Conservation (phyloP, 2,113 vertebrate species). For the Orycteropus afer region DNA sequence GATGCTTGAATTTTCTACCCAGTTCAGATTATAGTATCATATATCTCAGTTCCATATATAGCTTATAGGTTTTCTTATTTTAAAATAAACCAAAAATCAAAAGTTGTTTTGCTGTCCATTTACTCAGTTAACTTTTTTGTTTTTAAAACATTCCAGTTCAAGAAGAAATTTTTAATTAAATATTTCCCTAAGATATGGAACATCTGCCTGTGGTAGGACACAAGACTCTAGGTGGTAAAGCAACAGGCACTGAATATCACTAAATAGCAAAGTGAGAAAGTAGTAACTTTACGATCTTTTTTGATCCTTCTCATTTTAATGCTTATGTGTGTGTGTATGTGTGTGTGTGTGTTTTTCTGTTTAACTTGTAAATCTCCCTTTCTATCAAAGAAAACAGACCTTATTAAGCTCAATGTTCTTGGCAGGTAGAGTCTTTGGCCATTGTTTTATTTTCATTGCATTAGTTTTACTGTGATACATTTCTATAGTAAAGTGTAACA, state of each 20-base stretch:
- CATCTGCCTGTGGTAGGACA: background rate
- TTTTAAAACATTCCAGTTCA: slow-evolving; percentile 41
- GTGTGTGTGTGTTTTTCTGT: background rate
- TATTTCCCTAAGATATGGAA: background rate
- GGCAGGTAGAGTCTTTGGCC: background rate
- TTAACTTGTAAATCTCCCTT: background rate
- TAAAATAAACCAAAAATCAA: background rate
- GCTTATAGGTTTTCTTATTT: background rate
- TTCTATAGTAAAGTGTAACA: slow-evolving; percentile 41
- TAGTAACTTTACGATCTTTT: background rate
- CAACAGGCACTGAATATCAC: background rate
- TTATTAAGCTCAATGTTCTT: slow-evolving; percentile 4
- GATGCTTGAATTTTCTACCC: slow-evolving; percentile 14
- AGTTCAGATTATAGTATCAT: slow-evolving; percentile 47
- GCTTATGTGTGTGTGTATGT: background rate
- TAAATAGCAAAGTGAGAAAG: background rate
- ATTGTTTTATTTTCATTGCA: slow-evolving; percentile 36
- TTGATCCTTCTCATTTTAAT: slow-evolving; percentile 40
- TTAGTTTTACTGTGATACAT: slow-evolving; percentile 56
- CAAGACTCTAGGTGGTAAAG: background rate
- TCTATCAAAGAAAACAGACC: slow-evolving; percentile 20
- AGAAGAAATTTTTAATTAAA: slow-evolving; percentile 36
- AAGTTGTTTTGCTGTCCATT: slow-evolving; percentile 43
- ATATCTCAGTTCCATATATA: background rate
- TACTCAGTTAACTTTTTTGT: slow-evolving; percentile 26